Evolutionary conservation across 2,113 vertebrate species (phyloP), one percentile per base, ranked within the genome.

Genomic region (Burhinus bistriatus): DNA sequence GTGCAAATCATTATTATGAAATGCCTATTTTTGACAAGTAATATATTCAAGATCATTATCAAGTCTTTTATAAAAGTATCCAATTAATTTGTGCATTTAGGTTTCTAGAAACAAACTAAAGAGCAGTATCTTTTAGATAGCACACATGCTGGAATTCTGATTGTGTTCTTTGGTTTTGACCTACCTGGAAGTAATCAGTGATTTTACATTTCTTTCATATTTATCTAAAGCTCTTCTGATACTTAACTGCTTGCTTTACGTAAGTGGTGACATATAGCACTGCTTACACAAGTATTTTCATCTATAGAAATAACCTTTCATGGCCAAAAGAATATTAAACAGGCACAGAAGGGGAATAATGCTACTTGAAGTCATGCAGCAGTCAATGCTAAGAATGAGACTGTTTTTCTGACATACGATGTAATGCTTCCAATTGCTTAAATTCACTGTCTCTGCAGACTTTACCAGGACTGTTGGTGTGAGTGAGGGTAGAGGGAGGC

Each of bases 391-490:
- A 15, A 57, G 47, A 77, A 49, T 47, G 8, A 88, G 27, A 65
- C 8, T 51, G 23, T 25, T 44, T n/a, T 36, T 54, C 68, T 75
- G 68, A 38, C 38, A 45, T 57, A 9, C 2, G 2, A 12, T 54
- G 45, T 18, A 68, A 79, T 34, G 18, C 32, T 30, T 76, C 27
- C 38, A 57, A 8, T 16, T 61, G 45, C 36, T 70, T 6, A 27
- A 47, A 76, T 42, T 57, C 2, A 3, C 25, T 20, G 11, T 15
- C 45, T 77, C 32, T 0, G 0, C 16, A 9, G 2, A 27, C 30
- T 81, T 70, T 23, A 25, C 15, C 55, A 62, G 68, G 29, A 72
- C 32, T 36, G 10, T 15, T 45, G 21, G 27, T 30, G 5, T 22
- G 5, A 21, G n/a, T 12, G n/a, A 47, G 19, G 11, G 11, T 3